Evolutionary conservation across 2,797 vertebrate species (phyloP).

Genomic region (Hemibagrus guttatus): DNA sequence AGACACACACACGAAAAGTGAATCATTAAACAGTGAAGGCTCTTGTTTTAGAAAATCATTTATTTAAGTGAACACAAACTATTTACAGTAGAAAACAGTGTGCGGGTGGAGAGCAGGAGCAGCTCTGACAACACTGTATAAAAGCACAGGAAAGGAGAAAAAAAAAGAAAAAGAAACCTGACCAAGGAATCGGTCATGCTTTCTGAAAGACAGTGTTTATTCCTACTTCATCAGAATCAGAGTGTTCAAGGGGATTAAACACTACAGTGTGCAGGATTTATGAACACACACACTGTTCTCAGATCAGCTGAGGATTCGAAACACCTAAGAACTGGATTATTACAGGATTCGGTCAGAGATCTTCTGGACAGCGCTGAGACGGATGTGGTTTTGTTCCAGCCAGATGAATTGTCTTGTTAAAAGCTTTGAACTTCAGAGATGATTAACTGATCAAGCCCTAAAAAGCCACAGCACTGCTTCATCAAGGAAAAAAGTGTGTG

Average conservation of each 20-base stretch:
- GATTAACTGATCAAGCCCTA: background rate
- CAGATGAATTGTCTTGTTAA: background rate
- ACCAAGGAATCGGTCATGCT: background rate
- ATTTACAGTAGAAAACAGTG: slow-evolving; percentile 12
- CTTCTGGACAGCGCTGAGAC: background rate
- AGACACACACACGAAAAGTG: background rate
- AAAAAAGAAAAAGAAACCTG: background rate
- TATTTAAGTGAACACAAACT: slow-evolving; percentile 18
- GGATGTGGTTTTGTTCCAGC: background rate
- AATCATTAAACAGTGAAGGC: background rate
- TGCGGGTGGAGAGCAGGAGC: background rate
- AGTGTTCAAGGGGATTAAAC: background rate
- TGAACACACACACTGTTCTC: background rate
- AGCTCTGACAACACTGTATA: background rate
- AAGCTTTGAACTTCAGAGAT: background rate
- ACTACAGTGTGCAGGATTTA: background rate
- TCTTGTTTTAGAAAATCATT: slow-evolving; percentile 12
- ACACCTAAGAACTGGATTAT: background rate
- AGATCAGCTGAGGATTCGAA: background rate
- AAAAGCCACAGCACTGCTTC: background rate
- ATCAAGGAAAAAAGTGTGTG: background rate
- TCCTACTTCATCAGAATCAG: background rate
- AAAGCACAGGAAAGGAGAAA: background rate
- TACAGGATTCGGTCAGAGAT: background rate
- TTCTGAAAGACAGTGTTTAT: background rate